Conservation (phyloP, 2,113 vertebrate genomes). For the Apodemus sylvaticus region DNA sequence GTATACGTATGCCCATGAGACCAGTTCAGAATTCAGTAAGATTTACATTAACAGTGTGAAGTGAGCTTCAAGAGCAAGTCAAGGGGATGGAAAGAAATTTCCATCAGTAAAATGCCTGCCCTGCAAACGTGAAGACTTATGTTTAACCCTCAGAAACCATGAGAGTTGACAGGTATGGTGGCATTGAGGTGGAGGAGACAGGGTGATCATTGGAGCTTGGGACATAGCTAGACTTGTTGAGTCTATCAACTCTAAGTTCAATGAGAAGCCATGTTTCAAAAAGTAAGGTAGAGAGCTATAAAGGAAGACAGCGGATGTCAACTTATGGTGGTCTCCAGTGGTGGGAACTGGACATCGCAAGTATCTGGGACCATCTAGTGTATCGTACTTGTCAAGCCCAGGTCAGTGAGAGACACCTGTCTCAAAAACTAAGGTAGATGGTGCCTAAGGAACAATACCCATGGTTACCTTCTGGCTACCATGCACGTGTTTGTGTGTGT, state of each 20-base stretch:
- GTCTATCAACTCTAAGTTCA: not conserved
- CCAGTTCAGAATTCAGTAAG: constrained; percentile 2
- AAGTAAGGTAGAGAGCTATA: not conserved
- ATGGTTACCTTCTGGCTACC: not conserved
- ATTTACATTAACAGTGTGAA: constrained; percentile 5
- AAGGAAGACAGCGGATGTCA: not conserved
- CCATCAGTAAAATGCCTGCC: not conserved
- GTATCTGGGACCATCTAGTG: not conserved
- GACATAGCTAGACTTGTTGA: not conserved
- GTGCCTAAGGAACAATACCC: not conserved
- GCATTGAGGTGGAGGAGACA: too few species aligned
- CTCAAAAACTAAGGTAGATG: not conserved
- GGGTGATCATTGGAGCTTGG: not conserved
- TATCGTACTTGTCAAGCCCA: not conserved
- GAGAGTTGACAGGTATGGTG: too few species aligned
- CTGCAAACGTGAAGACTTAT: not conserved
- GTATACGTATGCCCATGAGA: not conserved
- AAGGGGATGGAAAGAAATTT: not conserved
- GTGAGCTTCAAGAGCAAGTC: not conserved
- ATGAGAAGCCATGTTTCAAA: not conserved
- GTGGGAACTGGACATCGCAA: not conserved
- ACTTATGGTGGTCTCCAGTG: not conserved
- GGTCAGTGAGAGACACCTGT: not conserved
- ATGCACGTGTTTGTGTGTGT: not conserved
- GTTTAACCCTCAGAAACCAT: not conserved